Conservation (phyloP, 2,888 invertebrate genomes). For the Biston stratarius region DNA sequence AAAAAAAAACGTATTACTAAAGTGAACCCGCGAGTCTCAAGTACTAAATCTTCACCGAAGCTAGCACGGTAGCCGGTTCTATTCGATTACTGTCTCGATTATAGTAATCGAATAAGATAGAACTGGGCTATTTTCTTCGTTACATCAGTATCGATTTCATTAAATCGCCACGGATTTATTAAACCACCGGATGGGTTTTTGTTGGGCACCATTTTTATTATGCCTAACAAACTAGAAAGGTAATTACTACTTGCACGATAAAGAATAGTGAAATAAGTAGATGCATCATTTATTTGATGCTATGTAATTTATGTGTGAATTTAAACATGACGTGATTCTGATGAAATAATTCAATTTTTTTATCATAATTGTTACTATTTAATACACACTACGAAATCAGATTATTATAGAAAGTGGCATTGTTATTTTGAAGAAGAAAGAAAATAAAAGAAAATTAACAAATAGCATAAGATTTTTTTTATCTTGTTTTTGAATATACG, state of each 20-base stretch:
- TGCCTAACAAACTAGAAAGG: slow-evolving; percentile 66
- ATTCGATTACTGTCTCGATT: slow-evolving; percentile 56
- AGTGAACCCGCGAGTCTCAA: neutral
- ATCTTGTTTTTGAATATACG: too few species aligned
- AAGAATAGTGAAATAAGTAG: slow-evolving; percentile 14
- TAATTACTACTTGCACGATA: slow-evolving; percentile 64
- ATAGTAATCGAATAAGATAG: slow-evolving; percentile 66
- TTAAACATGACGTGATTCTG: too few species aligned
- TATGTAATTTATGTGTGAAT: too few species aligned
- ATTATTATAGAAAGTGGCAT: too few species aligned
- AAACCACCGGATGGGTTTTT: slow-evolving; percentile 76
- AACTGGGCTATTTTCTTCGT: slow-evolving; percentile 67
- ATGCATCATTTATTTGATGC: slow-evolving; percentile 5
- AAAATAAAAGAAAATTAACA: too few species aligned
- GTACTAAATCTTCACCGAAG: slow-evolving; percentile 5
- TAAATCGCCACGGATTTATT: slow-evolving; percentile 74
- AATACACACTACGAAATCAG: too few species aligned
- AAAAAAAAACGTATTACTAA: neutral
- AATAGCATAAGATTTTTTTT: too few species aligned
- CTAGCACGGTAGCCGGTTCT: slow-evolving; percentile 61
- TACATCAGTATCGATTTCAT: slow-evolving; percentile 80
- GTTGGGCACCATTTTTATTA: slow-evolving; percentile 63
- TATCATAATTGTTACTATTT: too few species aligned
- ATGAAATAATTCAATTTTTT: too few species aligned
- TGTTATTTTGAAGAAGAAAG: too few species aligned